Base-by-base conservation (phyloP, 2,888 invertebrate species). In the Athalia circularis region DNA sequence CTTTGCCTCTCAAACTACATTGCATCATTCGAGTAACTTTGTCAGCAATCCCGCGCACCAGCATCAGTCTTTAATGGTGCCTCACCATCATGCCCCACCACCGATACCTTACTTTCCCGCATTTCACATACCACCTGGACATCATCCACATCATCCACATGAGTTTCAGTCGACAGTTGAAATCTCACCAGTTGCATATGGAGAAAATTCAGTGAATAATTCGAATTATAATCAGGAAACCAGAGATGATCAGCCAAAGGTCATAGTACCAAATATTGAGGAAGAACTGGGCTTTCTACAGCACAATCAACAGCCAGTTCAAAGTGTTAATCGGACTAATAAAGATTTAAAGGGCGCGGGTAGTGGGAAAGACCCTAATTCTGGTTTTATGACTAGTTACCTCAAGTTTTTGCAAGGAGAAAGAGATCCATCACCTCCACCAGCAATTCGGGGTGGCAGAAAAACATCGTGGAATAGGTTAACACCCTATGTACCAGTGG, bases 371-470 rank as follows among this genome's bases (percentile, higher is more conserved):
- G 89, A 90, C 81, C 93, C 94, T 80, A 94, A 94, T 85, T 93
- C 95, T 75, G 95, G 96, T 81, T 96, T 96, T 90, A 96, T 96
- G 96, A 95, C 95, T 88, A 96, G 96, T 91, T 96, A 96, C 91
- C 92, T 96, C 83, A 96, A 96, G 91, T 96, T 96, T 90, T 91
- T 96, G 83, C 95, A 95, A 91, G 96, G 96, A 82, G 96, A 96
- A 89, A 92, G 95, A 65, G 96, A 96, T 84, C 94, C 94, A 65
- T 96, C 96, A 81, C 96, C 96, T 43, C 95, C 96, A 77, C 95
- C 96, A 80, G 92, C 93, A 83, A 92, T 93, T 85, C 92, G 94
- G 82, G 93, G 93, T 82, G 93, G 94, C 81, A 92, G 94, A 85
- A 95, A 94, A 88, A 92, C 93, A 47, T 92, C 94, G 2, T 95